These are phyloP conservation scores for Xanthorhoe designata DNA, from an alignment of 2,888 invertebrate genomes.

Conservation along the genomic window DNA sequence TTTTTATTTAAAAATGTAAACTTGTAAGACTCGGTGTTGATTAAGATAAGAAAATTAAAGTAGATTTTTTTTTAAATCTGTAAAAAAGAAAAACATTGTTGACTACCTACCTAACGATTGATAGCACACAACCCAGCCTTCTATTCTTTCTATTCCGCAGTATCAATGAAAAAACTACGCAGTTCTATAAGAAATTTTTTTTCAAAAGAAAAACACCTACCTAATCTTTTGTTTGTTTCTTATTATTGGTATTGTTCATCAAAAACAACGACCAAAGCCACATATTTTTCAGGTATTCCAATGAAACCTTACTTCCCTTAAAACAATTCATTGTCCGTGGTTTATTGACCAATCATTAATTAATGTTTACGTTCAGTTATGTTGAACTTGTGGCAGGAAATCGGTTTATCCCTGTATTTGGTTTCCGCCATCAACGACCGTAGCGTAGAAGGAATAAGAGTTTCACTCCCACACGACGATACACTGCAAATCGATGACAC, in stretches of 20 bases:
- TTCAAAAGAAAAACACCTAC: slow-evolving; percentile 6
- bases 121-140: neutral
- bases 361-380: slow-evolving; percentile 25
- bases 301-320: slow-evolving; percentile 25
- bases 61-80: no score
- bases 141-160: slow-evolving; percentile 12
- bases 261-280: slow-evolving; percentile 20
- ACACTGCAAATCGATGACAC: neutral
- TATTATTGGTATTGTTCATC: slow-evolving; percentile 16
- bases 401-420: slow-evolving; percentile 10
- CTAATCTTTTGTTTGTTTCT: slow-evolving; percentile 27
- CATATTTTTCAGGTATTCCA: slow-evolving; percentile 4
- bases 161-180: slow-evolving; percentile 18
- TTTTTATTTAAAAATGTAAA: neutral
- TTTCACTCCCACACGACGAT: slow-evolving; percentile 6
- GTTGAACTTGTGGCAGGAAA: slow-evolving; percentile 23
- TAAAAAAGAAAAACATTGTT: no score
- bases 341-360: slow-evolving; percentile 22
- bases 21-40: no score
- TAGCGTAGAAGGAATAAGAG: neutral
- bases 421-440: slow-evolving; percentile 16
- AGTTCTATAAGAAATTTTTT: slow-evolving; percentile 12
- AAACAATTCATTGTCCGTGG: slow-evolving; percentile 17
- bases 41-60: no score
- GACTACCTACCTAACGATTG: no score